Base-by-base conservation (phyloP, 1,140 invertebrate genomes). In the Megathymus violae region DNA sequence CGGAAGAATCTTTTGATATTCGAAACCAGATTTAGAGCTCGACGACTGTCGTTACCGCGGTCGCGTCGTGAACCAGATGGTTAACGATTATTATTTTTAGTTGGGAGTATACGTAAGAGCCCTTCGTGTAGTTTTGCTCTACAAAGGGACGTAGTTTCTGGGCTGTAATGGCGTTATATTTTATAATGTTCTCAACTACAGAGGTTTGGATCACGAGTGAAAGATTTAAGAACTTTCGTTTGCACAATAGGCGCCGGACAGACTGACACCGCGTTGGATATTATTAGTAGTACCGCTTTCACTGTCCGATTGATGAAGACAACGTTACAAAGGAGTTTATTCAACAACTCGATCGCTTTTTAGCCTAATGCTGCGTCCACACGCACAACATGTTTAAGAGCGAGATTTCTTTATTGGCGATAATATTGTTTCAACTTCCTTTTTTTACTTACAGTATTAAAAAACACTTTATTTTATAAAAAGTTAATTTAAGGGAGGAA, bases 201-300 rank as follows among this genome's bases (percentile, higher is more conserved):
- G 40, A 36, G 22, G 25, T 54, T 47, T 7, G 43, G n/a, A 46
- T 63, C 41, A 47, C 54, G 9, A 59, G 43, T 14, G 16, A 46
- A 46, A 60, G 27, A 59, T 31, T 41, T 44, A 56, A 71, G 56
- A 44, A 71, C 69, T 71, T 71, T 67, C 69, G 59, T 68, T 54
- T 11, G 22, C 62, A 72, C 67, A 75, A 75, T 75, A 51, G 62
- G 22, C 44, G 52, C 13, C 62, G 52, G 56, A 62, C 51, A 54
- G 63, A 51, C 46, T 51, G 38, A 64, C 59, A 52, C 40, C 52
- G 47, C 14, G 62, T 31, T 52, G 40, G 58, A 59, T 50, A 64
- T 63, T 69, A 68, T 74, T 74, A 71, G 65, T 64, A 71, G 66
- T 62, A 64, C 59, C 56, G 69, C 75, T 78, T 78, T 78, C 76